A percentile compares a stretch with the other conserved stretches of the same genome.
phyloP scores from a whole-genome alignment of 2,888 invertebrate genomes.

The Syrphus vitripennis region DNA sequence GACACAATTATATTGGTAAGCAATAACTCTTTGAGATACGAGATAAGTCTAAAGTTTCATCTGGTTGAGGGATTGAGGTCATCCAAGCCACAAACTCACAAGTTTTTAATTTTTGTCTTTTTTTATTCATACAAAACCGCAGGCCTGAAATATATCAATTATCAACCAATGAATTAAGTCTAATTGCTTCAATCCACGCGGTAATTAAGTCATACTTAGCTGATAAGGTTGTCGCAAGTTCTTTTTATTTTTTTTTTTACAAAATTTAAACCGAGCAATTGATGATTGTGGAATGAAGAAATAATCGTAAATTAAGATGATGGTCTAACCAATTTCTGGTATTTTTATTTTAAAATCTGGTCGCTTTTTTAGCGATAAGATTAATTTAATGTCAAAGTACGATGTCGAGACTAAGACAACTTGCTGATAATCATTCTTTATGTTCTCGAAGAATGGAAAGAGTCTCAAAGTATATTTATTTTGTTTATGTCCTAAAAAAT shows the following conservation, averaged over 20 bases:
- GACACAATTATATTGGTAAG: constrained; percentile 97
- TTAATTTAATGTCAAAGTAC: too few relatives aligned
- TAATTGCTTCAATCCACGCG: background rate
- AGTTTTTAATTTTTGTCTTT: background rate
- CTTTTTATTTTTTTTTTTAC: background rate
- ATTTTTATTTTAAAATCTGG: background rate
- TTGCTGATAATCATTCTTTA: too few relatives aligned
- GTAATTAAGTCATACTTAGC: background rate
- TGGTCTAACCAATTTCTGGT: background rate
- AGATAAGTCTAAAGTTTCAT: constrained; percentile 29
- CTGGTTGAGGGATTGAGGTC: background rate
- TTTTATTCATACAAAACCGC: background rate
- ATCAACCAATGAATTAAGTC: background rate
- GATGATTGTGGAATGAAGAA: background rate
- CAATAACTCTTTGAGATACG: background rate
- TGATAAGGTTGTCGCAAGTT: background rate
- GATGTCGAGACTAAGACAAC: too few relatives aligned
- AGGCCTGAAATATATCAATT: background rate
- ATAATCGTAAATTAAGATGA: too few relatives aligned
- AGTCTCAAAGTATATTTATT: too few relatives aligned
- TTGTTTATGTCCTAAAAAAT: too few relatives aligned
- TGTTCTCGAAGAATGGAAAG: too few relatives aligned
- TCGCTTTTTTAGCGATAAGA: too few relatives aligned
- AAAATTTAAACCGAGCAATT: too few relatives aligned
- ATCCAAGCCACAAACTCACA: constrained; percentile 11